Conservation (phyloP, 2,888 invertebrate species). For the Orchesella flavescens region DNA sequence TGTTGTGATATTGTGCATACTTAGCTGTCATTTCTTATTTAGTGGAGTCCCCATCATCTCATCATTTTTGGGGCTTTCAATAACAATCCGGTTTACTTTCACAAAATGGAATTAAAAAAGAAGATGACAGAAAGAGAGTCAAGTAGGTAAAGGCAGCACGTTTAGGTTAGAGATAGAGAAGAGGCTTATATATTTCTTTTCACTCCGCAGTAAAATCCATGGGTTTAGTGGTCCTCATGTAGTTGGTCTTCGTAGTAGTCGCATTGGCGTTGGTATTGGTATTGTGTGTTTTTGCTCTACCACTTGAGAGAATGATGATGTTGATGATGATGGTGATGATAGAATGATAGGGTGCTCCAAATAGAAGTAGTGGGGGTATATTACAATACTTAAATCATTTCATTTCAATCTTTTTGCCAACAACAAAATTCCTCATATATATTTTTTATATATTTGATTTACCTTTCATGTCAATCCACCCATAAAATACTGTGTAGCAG, state of each 20-base stretch:
- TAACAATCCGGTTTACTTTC: conserved; percentile 22
- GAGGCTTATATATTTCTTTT: conserved; percentile 30
- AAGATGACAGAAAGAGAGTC: conserved; percentile 30
- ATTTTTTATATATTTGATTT: not conserved
- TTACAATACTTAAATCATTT: not conserved
- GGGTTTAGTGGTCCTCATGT: conserved; percentile 19
- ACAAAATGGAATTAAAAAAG: conserved; percentile 21
- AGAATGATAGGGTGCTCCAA: no score
- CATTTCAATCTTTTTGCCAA: not conserved
- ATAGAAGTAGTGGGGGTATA: not conserved
- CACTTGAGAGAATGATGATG: conserved; percentile 13
- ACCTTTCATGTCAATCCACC: not conserved
- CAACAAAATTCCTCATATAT: not conserved
- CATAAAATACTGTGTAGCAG: not conserved
- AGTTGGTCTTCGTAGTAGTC: not conserved
- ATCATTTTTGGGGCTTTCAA: conserved; percentile 12
- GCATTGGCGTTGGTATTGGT: no score
- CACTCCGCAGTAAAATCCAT: conserved; percentile 6
- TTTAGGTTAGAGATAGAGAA: no score
- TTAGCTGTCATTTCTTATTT: conserved; percentile 8
- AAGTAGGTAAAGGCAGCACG: not conserved
- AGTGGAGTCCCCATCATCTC: not conserved
- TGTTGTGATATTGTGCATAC: conserved; percentile 8
- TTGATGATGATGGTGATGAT: not conserved
- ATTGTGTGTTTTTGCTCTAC: no score